These are phyloP conservation scores for Plagodis dolabraria DNA, from an alignment of 2,888 invertebrate species.

Conservation along the genomic window DNA sequence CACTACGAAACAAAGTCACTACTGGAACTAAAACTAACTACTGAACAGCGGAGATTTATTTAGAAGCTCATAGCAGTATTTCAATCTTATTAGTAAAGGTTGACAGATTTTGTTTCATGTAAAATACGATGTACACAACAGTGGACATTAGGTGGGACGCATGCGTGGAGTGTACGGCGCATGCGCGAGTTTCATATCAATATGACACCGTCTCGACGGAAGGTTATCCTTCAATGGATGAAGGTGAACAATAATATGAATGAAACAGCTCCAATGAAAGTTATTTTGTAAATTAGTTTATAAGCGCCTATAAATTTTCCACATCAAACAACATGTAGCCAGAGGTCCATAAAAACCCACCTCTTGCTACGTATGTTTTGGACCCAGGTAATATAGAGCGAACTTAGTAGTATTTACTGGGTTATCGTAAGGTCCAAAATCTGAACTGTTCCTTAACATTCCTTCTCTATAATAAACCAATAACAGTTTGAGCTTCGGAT, in stretches of 20 bases:
- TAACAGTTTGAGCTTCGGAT: too few species aligned
- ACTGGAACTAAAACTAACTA: conserved; percentile 48
- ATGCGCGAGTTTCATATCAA: conserved; percentile 69
- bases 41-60: conserved; percentile 29
- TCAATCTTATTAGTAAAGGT: conserved; percentile 64
- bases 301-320: too few species aligned
- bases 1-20: conserved; percentile 39
- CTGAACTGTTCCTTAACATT: too few species aligned
- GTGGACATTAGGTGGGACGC: conserved; percentile 45
- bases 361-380: too few species aligned
- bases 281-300: conserved; percentile 27
- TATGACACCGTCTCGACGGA: conserved; percentile 64
- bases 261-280: conserved; percentile 49
- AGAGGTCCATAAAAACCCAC: too few species aligned
- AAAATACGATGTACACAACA: conserved; percentile 68
- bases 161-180: conserved; percentile 57
- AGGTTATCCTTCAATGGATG: conserved; percentile 70
- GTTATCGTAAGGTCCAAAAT: too few species aligned
- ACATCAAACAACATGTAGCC: too few species aligned
- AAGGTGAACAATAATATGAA: conserved; percentile 67
- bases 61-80: conserved; percentile 53
- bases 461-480: too few species aligned
- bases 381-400: too few species aligned
- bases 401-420: too few species aligned
- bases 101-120: conserved; percentile 65